A percentile compares a stretch with the other conserved stretches of the same genome.
Conservation (phyloP, 1,140 invertebrate genomes). For the Papilio aristodemus region DNA sequence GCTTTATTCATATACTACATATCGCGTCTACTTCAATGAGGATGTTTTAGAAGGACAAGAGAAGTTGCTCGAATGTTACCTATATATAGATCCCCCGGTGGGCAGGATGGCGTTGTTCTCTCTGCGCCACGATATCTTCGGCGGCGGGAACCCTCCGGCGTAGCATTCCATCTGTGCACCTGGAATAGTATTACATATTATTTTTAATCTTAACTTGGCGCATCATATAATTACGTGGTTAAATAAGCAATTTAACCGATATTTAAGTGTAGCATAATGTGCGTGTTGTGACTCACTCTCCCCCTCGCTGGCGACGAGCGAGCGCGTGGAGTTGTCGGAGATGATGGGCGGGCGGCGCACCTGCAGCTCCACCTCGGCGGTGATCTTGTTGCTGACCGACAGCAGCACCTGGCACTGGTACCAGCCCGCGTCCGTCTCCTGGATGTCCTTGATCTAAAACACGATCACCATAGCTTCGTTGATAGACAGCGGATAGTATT, state of each 20-base stretch:
- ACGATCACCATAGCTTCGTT: background rate
- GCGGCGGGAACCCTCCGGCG: slow-evolving; percentile 89
- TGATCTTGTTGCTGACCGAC: slow-evolving; percentile 88
- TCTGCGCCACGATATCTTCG: slow-evolving; percentile 93
- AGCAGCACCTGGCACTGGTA: slow-evolving; percentile 94
- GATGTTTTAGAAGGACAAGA: too few species aligned
- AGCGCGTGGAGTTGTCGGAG: slow-evolving; percentile 94
- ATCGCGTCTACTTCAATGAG: too few species aligned
- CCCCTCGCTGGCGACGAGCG: slow-evolving; percentile 90
- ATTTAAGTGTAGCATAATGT: too few species aligned
- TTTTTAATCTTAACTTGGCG: too few species aligned
- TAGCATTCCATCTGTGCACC: slow-evolving; percentile 92
- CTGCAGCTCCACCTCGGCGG: slow-evolving; percentile 90
- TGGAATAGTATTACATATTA: slow-evolving; percentile 48
- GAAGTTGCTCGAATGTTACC: slow-evolving; percentile 44
- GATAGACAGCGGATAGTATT: too few species aligned
- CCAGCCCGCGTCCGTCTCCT: slow-evolving; percentile 94
- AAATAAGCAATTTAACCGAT: too few species aligned
- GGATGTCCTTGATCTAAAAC: slow-evolving; percentile 93
- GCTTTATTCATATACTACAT: too few species aligned
- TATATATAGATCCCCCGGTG: slow-evolving; percentile 90
- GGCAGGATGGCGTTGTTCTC: slow-evolving; percentile 96
- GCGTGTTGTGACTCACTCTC: slow-evolving; percentile 80
- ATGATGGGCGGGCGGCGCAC: slow-evolving; percentile 94
- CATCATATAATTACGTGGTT: too few species aligned